Percentiles rank a stretch among this genome's conserved stretches.
Evolutionary conservation across 1,140 invertebrate genomes (phyloP).

Genomic region (Stegodyphus mimosarum): DNA sequence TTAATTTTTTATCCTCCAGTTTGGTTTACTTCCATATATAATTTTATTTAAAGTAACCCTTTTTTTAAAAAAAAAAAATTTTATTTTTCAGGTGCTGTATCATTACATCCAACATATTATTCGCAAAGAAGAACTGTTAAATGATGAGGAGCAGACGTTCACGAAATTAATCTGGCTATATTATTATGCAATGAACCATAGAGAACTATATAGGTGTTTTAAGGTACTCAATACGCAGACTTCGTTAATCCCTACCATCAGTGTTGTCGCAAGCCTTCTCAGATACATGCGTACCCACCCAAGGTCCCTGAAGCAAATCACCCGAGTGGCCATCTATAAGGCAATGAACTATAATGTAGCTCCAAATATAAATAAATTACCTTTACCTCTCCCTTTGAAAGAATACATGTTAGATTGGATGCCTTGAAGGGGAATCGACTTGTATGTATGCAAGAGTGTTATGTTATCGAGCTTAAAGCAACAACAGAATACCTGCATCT

Average conservation of each 20-base stretch:
- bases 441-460: too few species aligned
- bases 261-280: slow-evolving; percentile 74
- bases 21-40: too few species aligned
- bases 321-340: slow-evolving; percentile 76
- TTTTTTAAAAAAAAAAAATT: too few species aligned
- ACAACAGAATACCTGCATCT: too few species aligned
- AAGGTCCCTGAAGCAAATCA: slow-evolving; percentile 73
- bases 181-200: slow-evolving; percentile 77
- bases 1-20: too few species aligned
- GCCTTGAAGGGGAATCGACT: background rate
- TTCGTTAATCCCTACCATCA: slow-evolving; percentile 75
- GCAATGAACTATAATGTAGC: slow-evolving; percentile 73
- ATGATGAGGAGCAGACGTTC: slow-evolving; percentile 74
- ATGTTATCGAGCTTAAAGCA: too few species aligned
- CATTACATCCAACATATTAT: slow-evolving; percentile 78
- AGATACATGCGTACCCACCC: slow-evolving; percentile 75
- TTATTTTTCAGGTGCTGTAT: slow-evolving; percentile 69
- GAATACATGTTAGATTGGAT: slow-evolving; percentile 75
- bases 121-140: slow-evolving; percentile 75
- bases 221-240: slow-evolving; percentile 74
- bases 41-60: background rate
- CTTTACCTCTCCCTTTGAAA: slow-evolving; percentile 75
- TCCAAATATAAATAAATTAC: slow-evolving; percentile 75
- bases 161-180: slow-evolving; percentile 77
- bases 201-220: slow-evolving; percentile 74